Evolutionary conservation across 2,113 vertebrate species (phyloP).

Genomic region (Genyomyrus donnyi): DNA sequence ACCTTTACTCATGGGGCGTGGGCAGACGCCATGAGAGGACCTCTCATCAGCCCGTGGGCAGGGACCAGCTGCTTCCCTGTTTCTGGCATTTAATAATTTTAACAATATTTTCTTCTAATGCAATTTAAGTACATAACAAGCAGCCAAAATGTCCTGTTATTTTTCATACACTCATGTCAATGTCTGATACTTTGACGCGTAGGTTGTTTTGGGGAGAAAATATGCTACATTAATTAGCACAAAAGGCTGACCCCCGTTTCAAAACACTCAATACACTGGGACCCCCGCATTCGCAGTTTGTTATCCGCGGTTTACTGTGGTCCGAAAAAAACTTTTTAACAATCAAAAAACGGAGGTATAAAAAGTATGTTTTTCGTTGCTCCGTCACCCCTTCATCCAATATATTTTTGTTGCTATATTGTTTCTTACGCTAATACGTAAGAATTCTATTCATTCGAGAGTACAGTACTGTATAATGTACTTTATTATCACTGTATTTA

Average conservation of each 20-base stretch:
- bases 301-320: not conserved
- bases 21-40: not conserved
- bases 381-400: not conserved
- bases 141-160: not conserved
- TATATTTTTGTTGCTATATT: not conserved
- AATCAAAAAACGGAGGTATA: not conserved
- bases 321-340: not conserved
- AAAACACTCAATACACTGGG: not conserved
- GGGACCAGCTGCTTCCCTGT: not conserved
- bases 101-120: not conserved
- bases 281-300: not conserved
- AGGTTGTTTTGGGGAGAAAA: not conserved
- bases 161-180: not conserved
- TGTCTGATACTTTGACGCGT: not conserved
- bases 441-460: not conserved
- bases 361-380: not conserved
- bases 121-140: not conserved
- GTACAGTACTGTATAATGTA: not conserved
- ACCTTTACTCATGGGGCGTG: not conserved
- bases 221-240: not conserved
- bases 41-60: not conserved
- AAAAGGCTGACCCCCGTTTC: not conserved
- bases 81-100: not conserved
- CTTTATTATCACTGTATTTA: not conserved
- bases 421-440: not conserved